Percentiles rank a stretch among this genome's conserved stretches.
These are phyloP conservation scores for Excalfactoria chinensis DNA, from an alignment of 2,113 vertebrate species.

Conservation along the genomic window DNA sequence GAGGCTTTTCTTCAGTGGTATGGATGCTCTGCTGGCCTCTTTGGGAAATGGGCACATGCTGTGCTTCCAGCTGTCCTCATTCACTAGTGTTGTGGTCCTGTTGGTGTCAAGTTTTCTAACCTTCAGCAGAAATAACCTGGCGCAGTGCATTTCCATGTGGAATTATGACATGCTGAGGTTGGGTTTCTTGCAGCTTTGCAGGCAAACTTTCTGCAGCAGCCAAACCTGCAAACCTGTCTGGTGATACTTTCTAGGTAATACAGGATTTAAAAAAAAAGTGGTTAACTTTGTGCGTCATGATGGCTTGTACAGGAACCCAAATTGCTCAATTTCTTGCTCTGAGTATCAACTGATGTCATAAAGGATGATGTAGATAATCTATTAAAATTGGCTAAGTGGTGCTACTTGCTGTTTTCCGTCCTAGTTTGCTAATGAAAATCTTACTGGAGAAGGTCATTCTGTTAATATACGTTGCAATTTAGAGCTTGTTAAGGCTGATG, in stretches of 20 bases:
- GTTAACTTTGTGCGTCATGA: neutral
- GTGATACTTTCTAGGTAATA: neutral
- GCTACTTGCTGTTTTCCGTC: neutral
- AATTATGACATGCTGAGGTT: accelerated
- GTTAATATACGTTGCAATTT: slow-evolving; percentile 32
- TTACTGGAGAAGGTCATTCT: slow-evolving; percentile 25
- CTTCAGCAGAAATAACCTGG: neutral
- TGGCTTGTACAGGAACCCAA: neutral
- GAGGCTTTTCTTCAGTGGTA: neutral
- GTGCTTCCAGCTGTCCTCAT: neutral
- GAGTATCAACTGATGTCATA: neutral
- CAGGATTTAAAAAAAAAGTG: neutral
- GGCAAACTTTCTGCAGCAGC: neutral
- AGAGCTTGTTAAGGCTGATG: slow-evolving; percentile 39
- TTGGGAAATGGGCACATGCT: accelerated
- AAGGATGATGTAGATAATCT: neutral
- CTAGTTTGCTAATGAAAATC: slow-evolving; percentile 50
- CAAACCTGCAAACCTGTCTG: neutral
- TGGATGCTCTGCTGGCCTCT: neutral
- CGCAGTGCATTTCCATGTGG: neutral
- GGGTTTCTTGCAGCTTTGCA: neutral
- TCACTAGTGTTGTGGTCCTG: neutral
- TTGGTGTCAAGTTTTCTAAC: neutral
- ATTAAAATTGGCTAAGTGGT: neutral
- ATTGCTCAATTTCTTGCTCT: neutral